Base-by-base conservation (phyloP, 2,888 invertebrate species). In the Hydriomena furcata region DNA sequence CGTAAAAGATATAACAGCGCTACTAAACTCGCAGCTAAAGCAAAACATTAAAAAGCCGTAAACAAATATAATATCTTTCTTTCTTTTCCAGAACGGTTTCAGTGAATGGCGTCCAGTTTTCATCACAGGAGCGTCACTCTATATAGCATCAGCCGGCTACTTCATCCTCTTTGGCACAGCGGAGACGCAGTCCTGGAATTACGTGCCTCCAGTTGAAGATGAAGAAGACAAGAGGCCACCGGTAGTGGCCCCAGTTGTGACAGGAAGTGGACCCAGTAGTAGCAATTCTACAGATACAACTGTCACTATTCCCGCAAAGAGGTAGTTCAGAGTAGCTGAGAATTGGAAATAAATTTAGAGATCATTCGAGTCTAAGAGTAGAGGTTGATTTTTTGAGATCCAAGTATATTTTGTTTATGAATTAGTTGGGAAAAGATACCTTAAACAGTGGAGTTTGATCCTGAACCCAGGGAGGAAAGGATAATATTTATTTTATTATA, bases 81-180 rank as follows among this genome's bases (percentile, higher is more conserved):
- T 46, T 23, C 43, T 55, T 51, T 85, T 86, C n/a, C 73, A 95
- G 95, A 95, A 94, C 60, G 94, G 94, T n/a, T 91, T 95, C 43
- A 87, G 92, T 12, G 93, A 95, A 75, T 96, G 95, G 95, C 92
- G 94, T 38, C 91, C 92, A 20, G 92, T 95, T 40, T 95, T 95
- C 71, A 90, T 93, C 64, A 94, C 95, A 21, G 95, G 95, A 0
- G 94, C 94, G 0, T 87, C 90, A 0, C 91, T 94, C 0, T 96
- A 95, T 68, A 92, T 93, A 8, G 91, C 93, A 1, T 92, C 94
- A 0, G 95, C 95, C 0, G 36, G 94, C 1, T 82, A 95, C 49
- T 96, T 94, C 77, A 93, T 93, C 68, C 46, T 94, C 1, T 93
- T 95, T 55, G 95, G 95, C 4, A 93, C 94, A 0, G 94, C 93